Percentiles rank a stretch among this genome's conserved stretches.
phyloP scores from a whole-genome alignment of 1,140 invertebrate genomes.

The Globodera ellingtonae region DNA sequence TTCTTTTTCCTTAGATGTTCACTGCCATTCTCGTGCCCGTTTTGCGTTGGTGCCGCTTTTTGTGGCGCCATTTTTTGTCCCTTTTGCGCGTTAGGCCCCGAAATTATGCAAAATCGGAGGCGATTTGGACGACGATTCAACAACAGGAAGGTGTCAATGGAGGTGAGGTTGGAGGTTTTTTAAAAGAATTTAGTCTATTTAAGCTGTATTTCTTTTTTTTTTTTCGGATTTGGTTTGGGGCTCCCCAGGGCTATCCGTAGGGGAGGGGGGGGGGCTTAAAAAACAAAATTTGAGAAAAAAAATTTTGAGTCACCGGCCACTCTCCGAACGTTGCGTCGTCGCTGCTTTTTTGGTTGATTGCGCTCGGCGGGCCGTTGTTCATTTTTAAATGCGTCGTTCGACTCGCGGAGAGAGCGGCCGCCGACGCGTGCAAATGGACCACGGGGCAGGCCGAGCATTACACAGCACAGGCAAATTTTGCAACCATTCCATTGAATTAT shows the following conservation, averaged over 20 bases:
- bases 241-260: no score
- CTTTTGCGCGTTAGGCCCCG: slow-evolving; percentile 51
- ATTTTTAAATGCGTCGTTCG: slow-evolving; percentile 77
- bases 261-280: background rate
- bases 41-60: slow-evolving; percentile 40
- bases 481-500: slow-evolving; percentile 24
- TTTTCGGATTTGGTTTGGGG: no score
- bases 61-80: slow-evolving; percentile 56
- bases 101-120: slow-evolving; percentile 53
- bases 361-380: slow-evolving; percentile 85
- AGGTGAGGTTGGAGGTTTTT: background rate
- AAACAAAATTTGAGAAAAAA: background rate
- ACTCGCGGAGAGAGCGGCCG: slow-evolving; percentile 35
- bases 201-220: no score
- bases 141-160: slow-evolving; percentile 1
- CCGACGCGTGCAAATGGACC: slow-evolving; percentile 71
- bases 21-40: slow-evolving; percentile 44
- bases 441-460: slow-evolving; percentile 72
- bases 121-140: slow-evolving; percentile 47
- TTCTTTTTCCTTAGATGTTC: slow-evolving; percentile 31
- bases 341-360: slow-evolving; percentile 79
- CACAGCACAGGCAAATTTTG: slow-evolving; percentile 70
- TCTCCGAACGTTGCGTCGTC: slow-evolving; percentile 71
- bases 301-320: slow-evolving; percentile 59
- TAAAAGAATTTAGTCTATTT: no score